Conservation (phyloP, 2,888 invertebrate genomes). For the Escarpia spicata region DNA sequence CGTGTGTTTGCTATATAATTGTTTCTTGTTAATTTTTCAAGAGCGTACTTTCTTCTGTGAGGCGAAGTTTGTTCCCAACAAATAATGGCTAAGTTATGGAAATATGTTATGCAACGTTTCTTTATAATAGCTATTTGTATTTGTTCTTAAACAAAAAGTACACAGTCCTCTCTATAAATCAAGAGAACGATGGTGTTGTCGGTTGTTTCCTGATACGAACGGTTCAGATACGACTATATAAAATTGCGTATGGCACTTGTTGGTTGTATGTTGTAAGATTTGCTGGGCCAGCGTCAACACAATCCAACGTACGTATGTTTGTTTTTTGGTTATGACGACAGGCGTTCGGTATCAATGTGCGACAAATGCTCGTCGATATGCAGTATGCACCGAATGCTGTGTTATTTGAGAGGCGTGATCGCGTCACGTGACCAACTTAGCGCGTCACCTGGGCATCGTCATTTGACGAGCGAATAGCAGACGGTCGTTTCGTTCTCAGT, state of each 20-base stretch:
- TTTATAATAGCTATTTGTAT: no score
- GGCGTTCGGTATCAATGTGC: neutral
- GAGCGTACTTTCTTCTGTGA: neutral
- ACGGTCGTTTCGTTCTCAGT: no score
- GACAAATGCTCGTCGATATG: neutral
- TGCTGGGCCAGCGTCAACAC: neutral
- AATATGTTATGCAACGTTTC: no score
- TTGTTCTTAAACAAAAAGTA: neutral
- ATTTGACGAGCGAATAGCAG: neutral
- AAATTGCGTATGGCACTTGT: neutral
- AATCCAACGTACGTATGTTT: neutral
- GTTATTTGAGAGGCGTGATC: no score
- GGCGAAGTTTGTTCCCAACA: neutral
- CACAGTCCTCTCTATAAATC: neutral
- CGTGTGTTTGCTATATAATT: neutral
- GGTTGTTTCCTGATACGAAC: neutral
- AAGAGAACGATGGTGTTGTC: neutral
- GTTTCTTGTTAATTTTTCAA: neutral
- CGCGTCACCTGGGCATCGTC: no score
- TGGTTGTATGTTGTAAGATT: neutral
- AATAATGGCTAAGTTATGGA: no score
- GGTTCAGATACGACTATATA: neutral
- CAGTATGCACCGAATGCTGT: neutral
- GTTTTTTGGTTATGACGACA: neutral
- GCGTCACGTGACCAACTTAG: no score